A percentile compares a stretch with the other conserved stretches of the same genome.
Evolutionary conservation across 92 coral and sea anemone species (phyloP).

Genomic region (Zoanthus sociatus): DNA sequence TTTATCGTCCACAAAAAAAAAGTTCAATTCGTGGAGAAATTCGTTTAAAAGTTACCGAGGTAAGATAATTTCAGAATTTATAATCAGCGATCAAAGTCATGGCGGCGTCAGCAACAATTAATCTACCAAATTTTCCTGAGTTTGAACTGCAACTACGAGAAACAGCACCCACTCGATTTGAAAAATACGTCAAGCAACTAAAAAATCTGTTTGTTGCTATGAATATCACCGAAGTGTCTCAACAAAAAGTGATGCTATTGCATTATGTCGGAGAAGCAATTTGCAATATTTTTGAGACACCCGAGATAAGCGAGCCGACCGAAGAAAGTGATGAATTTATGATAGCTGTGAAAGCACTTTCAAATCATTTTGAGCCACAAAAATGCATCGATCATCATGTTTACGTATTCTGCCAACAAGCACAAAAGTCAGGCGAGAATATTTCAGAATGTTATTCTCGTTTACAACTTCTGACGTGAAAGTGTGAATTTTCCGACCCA

Average conservation of each 20-base stretch:
- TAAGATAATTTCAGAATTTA: background rate
- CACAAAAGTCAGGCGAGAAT: too few relatives aligned
- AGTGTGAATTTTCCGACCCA: background rate
- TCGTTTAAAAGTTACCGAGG: background rate
- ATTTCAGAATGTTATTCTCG: too few relatives aligned
- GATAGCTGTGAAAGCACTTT: slow-evolving; percentile 21
- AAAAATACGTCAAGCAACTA: slow-evolving; percentile 60
- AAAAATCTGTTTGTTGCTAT: slow-evolving; percentile 10
- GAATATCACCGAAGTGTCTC: slow-evolving; percentile 56
- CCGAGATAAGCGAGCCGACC: slow-evolving; percentile 46
- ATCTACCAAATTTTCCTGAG: slow-evolving; percentile 61
- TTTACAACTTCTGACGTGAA: background rate
- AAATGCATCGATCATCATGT: too few relatives aligned
- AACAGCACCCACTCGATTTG: slow-evolving; percentile 58
- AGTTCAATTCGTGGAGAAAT: too few relatives aligned
- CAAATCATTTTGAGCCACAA: too few relatives aligned
- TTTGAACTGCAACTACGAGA: slow-evolving; percentile 63
- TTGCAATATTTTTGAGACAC: slow-evolving; percentile 61
- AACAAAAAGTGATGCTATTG: slow-evolving; percentile 61
- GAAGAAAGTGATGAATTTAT: slow-evolving; percentile 58
- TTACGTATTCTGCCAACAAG: too few relatives aligned
- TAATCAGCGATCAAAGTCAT: slow-evolving; percentile 2
- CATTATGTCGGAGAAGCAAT: slow-evolving; percentile 70
- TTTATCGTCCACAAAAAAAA: too few relatives aligned
- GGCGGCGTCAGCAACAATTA: background rate